Evolutionary conservation across 2,113 vertebrate genomes (phyloP), one percentile per base, ranked within the genome.

Genomic region (Trochalopteron elliotii): DNA sequence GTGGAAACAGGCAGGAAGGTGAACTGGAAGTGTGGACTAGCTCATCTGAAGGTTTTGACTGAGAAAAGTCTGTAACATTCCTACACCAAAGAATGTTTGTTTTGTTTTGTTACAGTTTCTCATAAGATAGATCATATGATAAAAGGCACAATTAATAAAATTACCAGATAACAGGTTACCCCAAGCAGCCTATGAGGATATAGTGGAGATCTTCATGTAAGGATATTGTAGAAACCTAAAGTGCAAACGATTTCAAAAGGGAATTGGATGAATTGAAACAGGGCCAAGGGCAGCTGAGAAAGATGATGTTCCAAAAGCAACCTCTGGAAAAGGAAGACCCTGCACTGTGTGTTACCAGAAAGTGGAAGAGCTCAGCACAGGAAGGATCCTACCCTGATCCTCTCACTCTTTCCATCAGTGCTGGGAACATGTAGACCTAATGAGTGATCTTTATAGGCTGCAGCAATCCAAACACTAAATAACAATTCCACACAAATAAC

Each of bases 21-120:
- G 18, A 37, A 57, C n/a, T 1, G 0, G 0, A 63, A 56, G 27
- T 8, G 31, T 14, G n/a, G 69, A 25, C 13, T 30, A 47, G 7
- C 24, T 87, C 4, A 3, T 25, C 9, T 15, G 30, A 67, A 67
- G 35, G 10, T n/a, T 40, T 79, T 69, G 31, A 40, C 31, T 25
- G 33, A 68, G 77, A 57, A 47, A 77, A 8, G 11, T 18, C 52
- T 47, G 40, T 55, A 33, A 42, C 1, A 1, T 49, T 42, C 27
- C 31, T 20, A 23, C 35, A 77, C 49, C 15, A 76, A 27, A 55
- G 15, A 49, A 63, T 35, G 15, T 37, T 90, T 42, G 24, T 1
- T 81, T 39, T 59, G 33, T 9, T 76, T 60, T 49, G 33, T 55
- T 31, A 40, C 24, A 24, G 20, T 63, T 91, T 67, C 42, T 70